phyloP scores from a whole-genome alignment of 1,140 invertebrate genomes.

The Pseudachorutes palmiensis region DNA sequence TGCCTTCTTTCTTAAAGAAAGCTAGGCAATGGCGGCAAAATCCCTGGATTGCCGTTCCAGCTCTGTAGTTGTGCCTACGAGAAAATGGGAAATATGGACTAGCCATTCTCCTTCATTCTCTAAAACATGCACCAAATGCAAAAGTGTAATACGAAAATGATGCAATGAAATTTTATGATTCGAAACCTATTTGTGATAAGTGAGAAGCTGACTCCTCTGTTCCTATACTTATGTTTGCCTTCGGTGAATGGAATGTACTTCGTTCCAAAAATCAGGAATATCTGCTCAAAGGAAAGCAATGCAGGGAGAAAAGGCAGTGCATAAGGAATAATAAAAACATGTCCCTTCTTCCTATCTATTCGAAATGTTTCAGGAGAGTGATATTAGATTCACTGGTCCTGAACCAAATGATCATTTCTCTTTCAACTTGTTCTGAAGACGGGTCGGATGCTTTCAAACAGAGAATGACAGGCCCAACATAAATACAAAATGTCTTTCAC shows the following conservation, averaged over 20 bases:
- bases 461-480: no score
- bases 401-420: constrained; percentile 1
- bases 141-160: not conserved
- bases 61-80: no score
- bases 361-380: no score
- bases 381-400: not conserved
- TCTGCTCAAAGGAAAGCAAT: not conserved
- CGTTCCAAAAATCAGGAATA: not conserved
- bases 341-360: no score
- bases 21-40: no score
- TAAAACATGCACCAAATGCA: not conserved
- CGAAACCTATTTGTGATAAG: constrained; percentile 1
- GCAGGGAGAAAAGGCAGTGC: not conserved
- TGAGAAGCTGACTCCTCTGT: not conserved
- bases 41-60: no score
- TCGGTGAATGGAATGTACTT: not conserved
- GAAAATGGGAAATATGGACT: not conserved
- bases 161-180: constrained; percentile 7
- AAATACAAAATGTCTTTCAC: no score
- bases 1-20: no score
- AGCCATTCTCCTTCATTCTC: not conserved
- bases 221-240: not conserved
- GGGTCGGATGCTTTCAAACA: not conserved
- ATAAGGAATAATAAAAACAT: not conserved
- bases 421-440: no score